Conservation (phyloP, 2,888 invertebrate genomes). For the Syrphus vitripennis region DNA sequence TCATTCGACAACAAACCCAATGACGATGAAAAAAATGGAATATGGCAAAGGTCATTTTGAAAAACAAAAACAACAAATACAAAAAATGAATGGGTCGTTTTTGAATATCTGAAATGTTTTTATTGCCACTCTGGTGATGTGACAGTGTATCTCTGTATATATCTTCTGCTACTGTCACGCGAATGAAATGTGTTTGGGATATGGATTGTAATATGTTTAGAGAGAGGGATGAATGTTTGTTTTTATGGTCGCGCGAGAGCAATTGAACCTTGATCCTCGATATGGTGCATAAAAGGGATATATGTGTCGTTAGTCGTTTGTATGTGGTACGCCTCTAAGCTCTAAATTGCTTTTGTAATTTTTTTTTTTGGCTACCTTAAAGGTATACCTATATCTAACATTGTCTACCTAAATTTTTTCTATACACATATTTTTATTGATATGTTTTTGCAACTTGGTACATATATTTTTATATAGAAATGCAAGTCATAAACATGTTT, state of each 20-base stretch:
- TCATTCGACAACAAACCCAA: not conserved
- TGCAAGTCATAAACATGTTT: not conserved
- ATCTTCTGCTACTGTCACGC: not conserved
- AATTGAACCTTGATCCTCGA: slow-evolving; percentile 62
- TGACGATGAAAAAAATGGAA: slow-evolving; percentile 3
- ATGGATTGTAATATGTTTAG: not conserved
- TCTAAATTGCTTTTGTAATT: slow-evolving; percentile 13
- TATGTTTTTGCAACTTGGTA: not conserved
- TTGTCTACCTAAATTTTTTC: too few species aligned
- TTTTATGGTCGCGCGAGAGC: slow-evolving; percentile 58
- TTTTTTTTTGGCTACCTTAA: slow-evolving; percentile 1
- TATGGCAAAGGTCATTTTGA: slow-evolving; percentile 45
- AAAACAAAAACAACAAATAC: slow-evolving; percentile 30
- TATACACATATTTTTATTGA: not conserved
- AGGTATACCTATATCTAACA: not conserved
- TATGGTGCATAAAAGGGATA: slow-evolving; percentile 22
- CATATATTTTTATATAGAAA: not conserved
- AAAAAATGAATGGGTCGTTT: slow-evolving; percentile 15
- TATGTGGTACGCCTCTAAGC: slow-evolving; percentile 25
- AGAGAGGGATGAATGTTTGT: slow-evolving; percentile 43
- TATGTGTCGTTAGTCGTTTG: not conserved
- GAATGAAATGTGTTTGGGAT: slow-evolving; percentile 24
- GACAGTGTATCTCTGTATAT: not conserved
- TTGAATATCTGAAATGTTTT: slow-evolving; percentile 38
- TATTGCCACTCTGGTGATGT: slow-evolving; percentile 29